phyloP scores from a whole-genome alignment of 2,113 vertebrate species.

The Notothenia rossii region DNA sequence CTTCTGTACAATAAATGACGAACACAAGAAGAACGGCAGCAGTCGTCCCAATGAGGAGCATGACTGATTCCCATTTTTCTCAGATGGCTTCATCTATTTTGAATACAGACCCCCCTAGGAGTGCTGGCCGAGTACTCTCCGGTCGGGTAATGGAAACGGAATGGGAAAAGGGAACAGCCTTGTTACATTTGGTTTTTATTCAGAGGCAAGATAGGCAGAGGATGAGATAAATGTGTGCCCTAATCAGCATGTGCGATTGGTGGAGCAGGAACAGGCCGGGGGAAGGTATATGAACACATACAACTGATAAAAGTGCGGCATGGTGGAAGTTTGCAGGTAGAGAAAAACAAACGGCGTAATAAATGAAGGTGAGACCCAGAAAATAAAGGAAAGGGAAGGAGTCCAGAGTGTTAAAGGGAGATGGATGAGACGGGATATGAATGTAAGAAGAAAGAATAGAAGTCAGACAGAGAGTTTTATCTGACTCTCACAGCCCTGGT shows the following conservation, averaged over 20 bases:
- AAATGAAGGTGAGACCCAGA: slow-evolving; percentile 24
- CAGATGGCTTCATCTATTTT: slow-evolving; percentile 59
- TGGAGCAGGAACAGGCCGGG: not conserved
- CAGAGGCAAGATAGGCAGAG: slow-evolving; percentile 39
- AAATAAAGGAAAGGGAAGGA: slow-evolving; percentile 6
- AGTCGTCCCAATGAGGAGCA: slow-evolving; percentile 5
- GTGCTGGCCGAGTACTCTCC: slow-evolving; percentile 49
- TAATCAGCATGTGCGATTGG: not conserved
- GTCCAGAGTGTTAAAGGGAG: slow-evolving; percentile 15
- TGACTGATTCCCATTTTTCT: slow-evolving; percentile 38
- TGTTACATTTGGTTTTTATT: slow-evolving; percentile 53
- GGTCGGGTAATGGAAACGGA: slow-evolving; percentile 42
- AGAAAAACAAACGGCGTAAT: slow-evolving; percentile 3
- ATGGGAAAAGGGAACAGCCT: slow-evolving; percentile 21
- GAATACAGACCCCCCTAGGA: slow-evolving; percentile 53
- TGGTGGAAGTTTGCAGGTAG: slow-evolving; percentile 19
- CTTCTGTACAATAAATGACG: not conserved
- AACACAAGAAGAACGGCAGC: not conserved
- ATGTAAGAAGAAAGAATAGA: slow-evolving; percentile 27
- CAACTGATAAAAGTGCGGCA: not conserved
- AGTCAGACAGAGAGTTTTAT: slow-evolving; percentile 66
- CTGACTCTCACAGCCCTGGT: slow-evolving; percentile 67
- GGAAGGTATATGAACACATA: not conserved
- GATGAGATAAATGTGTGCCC: slow-evolving; percentile 13
- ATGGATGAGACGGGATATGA: slow-evolving; percentile 1